Conservation (phyloP, 2,888 invertebrate species). For the Ectobius pallidus region DNA sequence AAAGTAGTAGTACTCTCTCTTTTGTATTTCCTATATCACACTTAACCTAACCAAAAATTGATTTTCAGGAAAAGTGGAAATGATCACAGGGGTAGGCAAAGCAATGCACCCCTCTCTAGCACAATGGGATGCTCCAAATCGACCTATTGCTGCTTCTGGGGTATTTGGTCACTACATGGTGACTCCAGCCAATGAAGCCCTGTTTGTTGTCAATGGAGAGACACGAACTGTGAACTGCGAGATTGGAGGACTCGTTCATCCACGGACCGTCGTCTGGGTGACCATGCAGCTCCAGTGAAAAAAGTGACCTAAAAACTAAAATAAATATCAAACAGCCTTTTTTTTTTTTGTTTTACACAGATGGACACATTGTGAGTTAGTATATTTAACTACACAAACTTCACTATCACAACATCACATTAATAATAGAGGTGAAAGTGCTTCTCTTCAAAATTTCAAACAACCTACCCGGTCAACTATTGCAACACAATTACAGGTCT, state of each 20-base stretch:
- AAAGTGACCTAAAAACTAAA: conserved; percentile 25
- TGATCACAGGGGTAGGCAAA: conserved; percentile 73
- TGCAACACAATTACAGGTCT: too few species aligned
- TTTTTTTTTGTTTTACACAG: conserved; percentile 28
- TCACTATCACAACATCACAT: background rate
- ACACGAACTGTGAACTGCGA: conserved; percentile 76
- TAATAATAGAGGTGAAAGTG: background rate
- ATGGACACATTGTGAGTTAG: conserved; percentile 13
- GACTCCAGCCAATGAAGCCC: conserved; percentile 70
- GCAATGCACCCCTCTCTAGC: conserved; percentile 62
- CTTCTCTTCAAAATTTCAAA: background rate
- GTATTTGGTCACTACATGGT: conserved; percentile 76
- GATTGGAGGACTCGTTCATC: conserved; percentile 70
- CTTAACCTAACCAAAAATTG: too few species aligned
- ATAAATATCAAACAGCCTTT: conserved; percentile 19
- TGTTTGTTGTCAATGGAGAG: conserved; percentile 73
- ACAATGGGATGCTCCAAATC: conserved; percentile 69
- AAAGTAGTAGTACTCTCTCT: too few species aligned
- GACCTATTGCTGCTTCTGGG: conserved; percentile 71
- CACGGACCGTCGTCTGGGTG: conserved; percentile 69
- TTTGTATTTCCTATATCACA: too few species aligned
- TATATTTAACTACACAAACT: conserved; percentile 11
- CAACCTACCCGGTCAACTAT: too few species aligned
- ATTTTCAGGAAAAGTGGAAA: conserved; percentile 71
- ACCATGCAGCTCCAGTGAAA: conserved; percentile 63